Conservation (phyloP, 2,888 invertebrate species). For the Machimus rusticus region DNA sequence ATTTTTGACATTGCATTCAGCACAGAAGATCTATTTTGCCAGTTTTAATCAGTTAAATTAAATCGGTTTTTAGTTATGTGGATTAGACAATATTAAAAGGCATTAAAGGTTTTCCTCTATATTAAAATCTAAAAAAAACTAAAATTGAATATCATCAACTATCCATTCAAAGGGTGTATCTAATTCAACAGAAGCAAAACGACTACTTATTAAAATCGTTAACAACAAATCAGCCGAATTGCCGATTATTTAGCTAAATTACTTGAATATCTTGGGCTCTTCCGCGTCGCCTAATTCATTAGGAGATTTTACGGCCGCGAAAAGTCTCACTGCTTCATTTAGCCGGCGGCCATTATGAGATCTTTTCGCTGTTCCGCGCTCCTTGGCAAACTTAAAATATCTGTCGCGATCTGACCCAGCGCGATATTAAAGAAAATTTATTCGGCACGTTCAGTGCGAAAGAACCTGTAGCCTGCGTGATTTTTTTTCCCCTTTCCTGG, state of each 20-base stretch:
- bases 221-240: not conserved
- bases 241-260: not conserved
- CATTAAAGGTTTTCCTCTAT: not conserved
- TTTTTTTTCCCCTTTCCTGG: not conserved
- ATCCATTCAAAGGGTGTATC: not conserved
- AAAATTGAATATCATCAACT: not conserved
- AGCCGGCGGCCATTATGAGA: not conserved
- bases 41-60: too few relatives aligned
- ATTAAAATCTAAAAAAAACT: too few relatives aligned
- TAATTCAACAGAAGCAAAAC: not conserved
- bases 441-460: slow-evolving; percentile 4
- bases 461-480: not conserved
- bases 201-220: not conserved
- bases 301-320: not conserved
- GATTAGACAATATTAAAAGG: too few relatives aligned
- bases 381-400: not conserved
- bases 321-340: not conserved
- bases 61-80: too few relatives aligned
- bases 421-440: not conserved
- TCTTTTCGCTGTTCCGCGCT: not conserved
- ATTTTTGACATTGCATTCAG: too few relatives aligned
- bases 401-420: not conserved
- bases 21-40: too few relatives aligned
- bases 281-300: not conserved
- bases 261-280: not conserved